Evolutionary conservation across 2,888 invertebrate genomes (phyloP).

Genomic region (Aricia artaxerxes): DNA sequence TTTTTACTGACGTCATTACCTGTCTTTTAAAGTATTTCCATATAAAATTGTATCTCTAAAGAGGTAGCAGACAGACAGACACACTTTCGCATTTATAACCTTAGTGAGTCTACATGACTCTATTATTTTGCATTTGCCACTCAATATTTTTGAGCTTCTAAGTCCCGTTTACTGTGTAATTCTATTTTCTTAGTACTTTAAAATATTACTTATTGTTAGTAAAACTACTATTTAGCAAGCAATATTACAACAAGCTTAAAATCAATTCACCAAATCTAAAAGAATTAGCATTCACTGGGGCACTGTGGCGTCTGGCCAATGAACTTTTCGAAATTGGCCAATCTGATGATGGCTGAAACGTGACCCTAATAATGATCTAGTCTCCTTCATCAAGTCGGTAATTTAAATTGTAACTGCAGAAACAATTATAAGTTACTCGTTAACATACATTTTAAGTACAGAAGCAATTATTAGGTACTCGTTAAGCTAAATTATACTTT

Average conservation of each 20-base stretch:
- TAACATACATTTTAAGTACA: no score
- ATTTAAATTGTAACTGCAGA: slow-evolving; percentile 3
- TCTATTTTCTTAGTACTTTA: neutral
- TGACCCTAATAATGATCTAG: slow-evolving; percentile 3
- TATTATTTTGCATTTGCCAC: no score
- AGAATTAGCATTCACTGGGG: slow-evolving; percentile 9
- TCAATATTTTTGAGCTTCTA: no score
- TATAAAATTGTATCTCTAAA: no score
- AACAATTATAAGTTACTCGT: neutral
- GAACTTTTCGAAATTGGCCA: slow-evolving; percentile 18
- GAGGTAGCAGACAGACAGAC: no score
- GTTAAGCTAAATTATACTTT: no score
- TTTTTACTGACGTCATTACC: no score
- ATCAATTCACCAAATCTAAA: neutral
- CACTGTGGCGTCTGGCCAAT: slow-evolving; percentile 15
- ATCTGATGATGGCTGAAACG: neutral
- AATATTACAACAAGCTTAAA: neutral
- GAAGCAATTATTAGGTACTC: no score
- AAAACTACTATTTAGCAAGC: neutral
- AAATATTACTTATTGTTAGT: neutral
- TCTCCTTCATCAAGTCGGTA: neutral
- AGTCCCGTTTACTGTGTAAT: no score
- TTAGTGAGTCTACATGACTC: no score
- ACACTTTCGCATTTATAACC: no score
- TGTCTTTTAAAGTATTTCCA: no score